Evolutionary conservation across 2,888 invertebrate species (phyloP).

Genomic region (Leptura quadrifasciata): DNA sequence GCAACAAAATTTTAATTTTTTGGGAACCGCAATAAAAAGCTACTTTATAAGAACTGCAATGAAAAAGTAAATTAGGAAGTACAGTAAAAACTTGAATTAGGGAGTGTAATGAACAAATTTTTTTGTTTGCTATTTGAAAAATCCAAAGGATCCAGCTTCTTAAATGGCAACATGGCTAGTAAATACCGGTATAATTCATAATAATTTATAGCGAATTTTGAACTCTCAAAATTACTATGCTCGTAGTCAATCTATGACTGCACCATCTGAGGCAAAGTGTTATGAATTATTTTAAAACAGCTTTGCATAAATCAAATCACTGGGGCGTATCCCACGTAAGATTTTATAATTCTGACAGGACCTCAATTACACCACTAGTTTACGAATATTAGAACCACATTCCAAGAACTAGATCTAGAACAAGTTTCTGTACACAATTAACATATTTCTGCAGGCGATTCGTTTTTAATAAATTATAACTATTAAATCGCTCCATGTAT

Average conservation of each 20-base stretch:
- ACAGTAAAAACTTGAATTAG: too few species aligned
- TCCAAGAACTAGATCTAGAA: background rate
- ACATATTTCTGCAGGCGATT: constrained; percentile 1
- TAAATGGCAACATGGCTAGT: too few species aligned
- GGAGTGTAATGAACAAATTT: too few species aligned
- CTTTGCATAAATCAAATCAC: background rate
- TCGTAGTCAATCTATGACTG: too few species aligned
- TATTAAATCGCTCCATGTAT: background rate
- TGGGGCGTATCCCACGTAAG: background rate
- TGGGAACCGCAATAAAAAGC: too few species aligned
- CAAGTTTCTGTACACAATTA: background rate
- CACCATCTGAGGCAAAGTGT: too few species aligned
- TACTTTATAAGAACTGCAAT: too few species aligned
- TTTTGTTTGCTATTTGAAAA: too few species aligned
- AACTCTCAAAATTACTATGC: background rate
- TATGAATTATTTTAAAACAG: background rate
- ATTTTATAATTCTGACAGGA: constrained; percentile 2
- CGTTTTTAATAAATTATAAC: background rate
- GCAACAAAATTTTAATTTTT: too few species aligned
- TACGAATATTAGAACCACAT: background rate
- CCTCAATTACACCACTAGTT: background rate
- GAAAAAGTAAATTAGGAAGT: too few species aligned
- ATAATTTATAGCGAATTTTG: background rate
- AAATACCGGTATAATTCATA: too few species aligned
- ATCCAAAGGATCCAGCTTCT: too few species aligned